phyloP scores from a whole-genome alignment of 2,113 vertebrate species.

The Rhodinocichla rosea region DNA sequence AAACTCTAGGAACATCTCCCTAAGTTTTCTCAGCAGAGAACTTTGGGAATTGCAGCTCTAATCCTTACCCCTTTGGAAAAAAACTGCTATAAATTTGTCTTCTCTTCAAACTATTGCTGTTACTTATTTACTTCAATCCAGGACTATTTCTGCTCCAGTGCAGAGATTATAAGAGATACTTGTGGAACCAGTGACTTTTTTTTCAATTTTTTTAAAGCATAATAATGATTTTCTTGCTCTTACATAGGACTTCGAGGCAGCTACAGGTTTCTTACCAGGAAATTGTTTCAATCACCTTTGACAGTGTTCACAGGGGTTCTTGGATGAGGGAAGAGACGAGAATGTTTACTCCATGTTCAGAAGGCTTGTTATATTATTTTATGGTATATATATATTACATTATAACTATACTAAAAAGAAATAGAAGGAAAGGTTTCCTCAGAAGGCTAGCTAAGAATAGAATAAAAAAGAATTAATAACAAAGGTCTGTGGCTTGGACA shows the following conservation, averaged over 20 bases:
- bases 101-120: not conserved
- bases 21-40: not conserved
- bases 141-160: not conserved
- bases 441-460: no score
- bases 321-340: no score
- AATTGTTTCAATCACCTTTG: not conserved
- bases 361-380: no score
- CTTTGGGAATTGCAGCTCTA: not conserved
- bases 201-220: not conserved
- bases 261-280: not conserved
- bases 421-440: no score
- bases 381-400: no score
- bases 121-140: not conserved
- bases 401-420: no score
- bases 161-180: not conserved
- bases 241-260: not conserved
- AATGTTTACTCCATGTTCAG: no score
- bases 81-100: not conserved
- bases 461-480: no score
- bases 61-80: rapidly evolving
- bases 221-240: not conserved
- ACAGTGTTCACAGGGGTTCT: no score
- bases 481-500: no score
- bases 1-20: not conserved
- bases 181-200: not conserved